Evolutionary conservation across 2,797 vertebrate genomes (phyloP), one percentile per base, ranked within the genome.

Genomic region (Hylomyscus alleni): DNA sequence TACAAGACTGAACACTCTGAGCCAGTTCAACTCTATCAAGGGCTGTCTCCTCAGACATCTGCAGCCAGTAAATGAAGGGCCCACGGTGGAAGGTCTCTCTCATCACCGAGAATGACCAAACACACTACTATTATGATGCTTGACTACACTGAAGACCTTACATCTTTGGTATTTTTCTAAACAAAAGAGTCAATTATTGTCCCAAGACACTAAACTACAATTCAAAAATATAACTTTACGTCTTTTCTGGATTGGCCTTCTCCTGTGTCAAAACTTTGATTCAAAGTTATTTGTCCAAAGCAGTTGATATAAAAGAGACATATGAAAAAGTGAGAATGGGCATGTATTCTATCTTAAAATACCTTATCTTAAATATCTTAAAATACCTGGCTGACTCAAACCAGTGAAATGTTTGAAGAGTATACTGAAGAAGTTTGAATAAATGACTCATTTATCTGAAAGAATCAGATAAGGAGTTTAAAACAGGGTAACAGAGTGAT

Each of bases 371-470:
- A n/a, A n/a, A n/a, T 9, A 37, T 34, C 50, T 40, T 40, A 92
- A 94, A 92, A 95, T 29, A 19, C 10, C 14, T 54, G 13, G 12
- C 24, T 87, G 58, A 94, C 13, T 54, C 34, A 83, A 90, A 75
- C 34, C 3, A 85, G n/a, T 83, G 26, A 87, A 92, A 86, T 65
- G 40, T 37, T 83, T 96, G 22, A 89, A 90, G 93, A n/a, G 69
- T 77, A 56, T 77, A 58, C 34, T 81, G 58, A 91, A 91, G 7
- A 37, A 1, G 65, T 4, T 94, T 72, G 8, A 75, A 95, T 89
- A 85, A 97, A 84, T 85, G 22, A 77, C 15, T 44, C 11, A 40
- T 78, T 90, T 37, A 29, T 4, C 87, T 40, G 95, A 84, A 96
- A 94, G 12, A 37, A 24, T 91, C 76, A 69, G 12, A 37, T 11